Evolutionary conservation across 2,797 vertebrate species (phyloP).

Genomic region (Gila robusta): DNA sequence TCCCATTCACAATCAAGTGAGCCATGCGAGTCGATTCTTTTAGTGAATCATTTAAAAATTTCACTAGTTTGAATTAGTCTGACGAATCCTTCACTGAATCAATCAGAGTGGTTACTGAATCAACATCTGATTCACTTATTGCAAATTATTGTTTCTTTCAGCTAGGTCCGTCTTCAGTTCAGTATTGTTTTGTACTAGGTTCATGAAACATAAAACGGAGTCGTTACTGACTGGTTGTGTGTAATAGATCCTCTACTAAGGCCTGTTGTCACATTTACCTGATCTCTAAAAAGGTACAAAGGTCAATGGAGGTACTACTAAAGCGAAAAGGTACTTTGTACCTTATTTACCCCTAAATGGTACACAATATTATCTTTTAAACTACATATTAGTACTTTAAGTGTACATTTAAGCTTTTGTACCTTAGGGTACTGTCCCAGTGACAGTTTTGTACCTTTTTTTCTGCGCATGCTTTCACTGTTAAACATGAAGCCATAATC

Average conservation of each 20-base stretch:
- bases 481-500: too few species aligned
- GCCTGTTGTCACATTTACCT: not conserved
- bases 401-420: too few species aligned
- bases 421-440: too few species aligned
- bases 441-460: too few species aligned
- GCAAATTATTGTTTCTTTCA: not conserved
- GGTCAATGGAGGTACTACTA: too few species aligned
- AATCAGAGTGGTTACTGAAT: not conserved
- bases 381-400: too few species aligned
- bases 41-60: not conserved
- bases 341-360: too few species aligned
- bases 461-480: too few species aligned
- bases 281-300: too few species aligned
- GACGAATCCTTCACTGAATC: not conserved
- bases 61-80: not conserved
- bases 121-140: not conserved
- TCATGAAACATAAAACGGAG: not conserved
- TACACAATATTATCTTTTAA: too few species aligned
- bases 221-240: not conserved
- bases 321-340: too few species aligned
- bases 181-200: not conserved
- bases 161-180: not conserved
- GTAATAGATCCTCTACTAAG: not conserved
- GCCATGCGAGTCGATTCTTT: not conserved
- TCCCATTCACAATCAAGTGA: not conserved